Percentiles rank a stretch among this genome's conserved stretches.
Conservation (phyloP, 2,888 invertebrate species). For the Tenthredo mesomela region DNA sequence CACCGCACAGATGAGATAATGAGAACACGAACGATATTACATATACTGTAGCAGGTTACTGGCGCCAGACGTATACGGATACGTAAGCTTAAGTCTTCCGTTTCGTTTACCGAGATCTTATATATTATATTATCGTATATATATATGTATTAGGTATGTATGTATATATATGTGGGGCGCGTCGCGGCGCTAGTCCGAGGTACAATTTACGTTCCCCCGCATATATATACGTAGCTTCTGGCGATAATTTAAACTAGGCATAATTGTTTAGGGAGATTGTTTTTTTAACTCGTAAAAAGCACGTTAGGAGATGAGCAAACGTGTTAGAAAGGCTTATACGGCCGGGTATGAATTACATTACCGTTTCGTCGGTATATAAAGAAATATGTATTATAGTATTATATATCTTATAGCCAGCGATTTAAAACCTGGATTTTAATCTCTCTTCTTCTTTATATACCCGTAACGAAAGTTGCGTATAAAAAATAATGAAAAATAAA, state of each 20-base stretch:
- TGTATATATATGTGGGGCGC: no score
- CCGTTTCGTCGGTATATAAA: not conserved
- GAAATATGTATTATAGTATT: not conserved
- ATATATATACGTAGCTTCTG: not conserved
- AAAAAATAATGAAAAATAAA: not conserved
- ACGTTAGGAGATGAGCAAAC: not conserved
- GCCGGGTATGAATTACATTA: constrained; percentile 1
- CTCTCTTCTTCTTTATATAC: not conserved
- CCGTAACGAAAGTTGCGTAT: constrained; percentile 14
- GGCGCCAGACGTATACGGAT: constrained; percentile 36
- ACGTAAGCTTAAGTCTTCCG: not conserved
- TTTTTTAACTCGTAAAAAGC: constrained; percentile 26
- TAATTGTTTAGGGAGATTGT: constrained; percentile 35
- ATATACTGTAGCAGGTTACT: not conserved
- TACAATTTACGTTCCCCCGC: not conserved
- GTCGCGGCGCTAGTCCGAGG: not conserved
- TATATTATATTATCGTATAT: not conserved
- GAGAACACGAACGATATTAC: constrained; percentile 49
- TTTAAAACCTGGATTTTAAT: not conserved
- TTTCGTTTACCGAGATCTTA: not conserved
- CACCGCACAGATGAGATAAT: constrained; percentile 49
- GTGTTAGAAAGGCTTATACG: not conserved
- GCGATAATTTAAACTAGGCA: constrained; percentile 24
- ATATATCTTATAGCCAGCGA: not conserved
- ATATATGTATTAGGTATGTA: no score